These are phyloP conservation scores for Gyrodactylus salaris DNA, from an alignment of 1,140 invertebrate genomes.

Conservation along the genomic window DNA sequence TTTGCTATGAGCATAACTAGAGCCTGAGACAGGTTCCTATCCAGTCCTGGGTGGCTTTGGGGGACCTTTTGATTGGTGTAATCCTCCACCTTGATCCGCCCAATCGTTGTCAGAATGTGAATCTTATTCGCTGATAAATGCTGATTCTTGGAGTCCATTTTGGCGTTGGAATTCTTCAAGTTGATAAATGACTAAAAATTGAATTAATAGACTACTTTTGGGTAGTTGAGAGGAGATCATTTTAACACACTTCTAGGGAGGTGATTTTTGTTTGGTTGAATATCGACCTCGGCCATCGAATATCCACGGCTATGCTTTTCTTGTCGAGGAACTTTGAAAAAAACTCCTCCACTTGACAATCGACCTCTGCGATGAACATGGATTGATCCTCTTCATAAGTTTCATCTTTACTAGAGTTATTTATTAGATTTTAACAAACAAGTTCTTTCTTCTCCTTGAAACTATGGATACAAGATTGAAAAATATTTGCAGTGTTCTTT, in stretches of 20 bases:
- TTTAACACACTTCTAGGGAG: too few relatives aligned
- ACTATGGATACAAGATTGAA: background rate
- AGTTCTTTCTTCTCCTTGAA: background rate
- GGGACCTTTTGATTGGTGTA: background rate
- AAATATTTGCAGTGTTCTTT: too few relatives aligned
- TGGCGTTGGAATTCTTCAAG: background rate
- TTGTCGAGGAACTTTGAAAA: background rate
- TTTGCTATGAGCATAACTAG: too few relatives aligned
- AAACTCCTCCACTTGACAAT: background rate
- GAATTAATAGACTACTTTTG: background rate
- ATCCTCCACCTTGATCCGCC: background rate
- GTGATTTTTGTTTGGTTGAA: background rate
- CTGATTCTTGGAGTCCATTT: background rate
- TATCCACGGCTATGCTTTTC: background rate
- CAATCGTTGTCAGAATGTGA: background rate
- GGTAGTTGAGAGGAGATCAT: too few relatives aligned
- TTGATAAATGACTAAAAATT: background rate
- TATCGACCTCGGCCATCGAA: background rate
- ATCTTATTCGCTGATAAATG: background rate
- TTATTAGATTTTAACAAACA: too few relatives aligned
- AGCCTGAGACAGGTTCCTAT: too few relatives aligned
- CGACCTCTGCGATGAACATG: background rate
- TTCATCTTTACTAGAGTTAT: too few relatives aligned
- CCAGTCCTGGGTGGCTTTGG: background rate
- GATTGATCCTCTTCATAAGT: too few relatives aligned